Evolutionary conservation across 2,888 invertebrate species (phyloP), one percentile per base, ranked within the genome.

Genomic region (Amphipyra berbera): DNA sequence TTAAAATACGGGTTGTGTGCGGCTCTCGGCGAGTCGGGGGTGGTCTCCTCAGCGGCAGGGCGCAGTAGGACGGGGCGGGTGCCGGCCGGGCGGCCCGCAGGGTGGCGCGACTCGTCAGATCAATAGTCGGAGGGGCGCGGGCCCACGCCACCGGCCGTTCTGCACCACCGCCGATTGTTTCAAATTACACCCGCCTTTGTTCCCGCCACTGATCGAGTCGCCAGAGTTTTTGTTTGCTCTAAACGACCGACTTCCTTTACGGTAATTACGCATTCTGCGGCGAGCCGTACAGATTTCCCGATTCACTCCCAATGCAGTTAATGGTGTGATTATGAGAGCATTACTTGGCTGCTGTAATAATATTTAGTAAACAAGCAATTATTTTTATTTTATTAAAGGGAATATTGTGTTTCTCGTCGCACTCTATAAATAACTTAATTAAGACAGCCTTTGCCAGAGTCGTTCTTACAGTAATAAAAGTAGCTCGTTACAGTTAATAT

Each of bases 181-280:
- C 94, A 92, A 94, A 94, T 94, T 95, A 93, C 93, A 89, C 89
- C 86, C 88, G 93, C 89, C 93, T 94, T 95, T 94, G 94, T 94
- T 92, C 91, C 91, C 90, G 90, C 90, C 90, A 88, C 91, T 90
- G 93, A 94, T 94, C 92, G 91, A 91, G 88, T 92, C 90, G 90
- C 90, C 89, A 82, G 85, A 88, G 89, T 93, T 94, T 94, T 94
- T 93, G 94, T 94, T 93, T 90, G 89, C 88, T 87, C 89, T 89
- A 90, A 92, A 91, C 92, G 91, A 90, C 87, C 89, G 85, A 90
- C 93, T 93, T 94, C 92, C 92, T 91, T 93, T 88, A 91, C 92
- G 90, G 91, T 93, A 92, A 95, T 94, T 94, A 94, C 91, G 89
- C 92, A 89, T 91, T 82, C 91, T 90, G 91, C 85, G 91, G 91